These are phyloP conservation scores for Brachylomia viminalis DNA, from an alignment of 2,888 invertebrate species.

Conservation along the genomic window DNA sequence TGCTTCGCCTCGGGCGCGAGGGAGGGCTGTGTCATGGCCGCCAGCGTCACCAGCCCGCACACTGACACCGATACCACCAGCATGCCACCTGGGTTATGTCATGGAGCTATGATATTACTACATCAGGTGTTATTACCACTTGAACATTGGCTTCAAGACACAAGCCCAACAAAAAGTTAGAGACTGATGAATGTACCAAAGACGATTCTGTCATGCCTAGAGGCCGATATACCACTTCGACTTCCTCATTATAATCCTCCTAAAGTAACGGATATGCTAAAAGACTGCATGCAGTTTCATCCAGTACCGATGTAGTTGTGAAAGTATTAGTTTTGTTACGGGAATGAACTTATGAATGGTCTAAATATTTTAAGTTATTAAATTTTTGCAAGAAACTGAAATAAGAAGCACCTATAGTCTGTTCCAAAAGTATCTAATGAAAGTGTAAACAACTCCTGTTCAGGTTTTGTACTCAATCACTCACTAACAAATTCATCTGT, in stretches of 20 bases:
- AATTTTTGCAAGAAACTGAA: not conserved
- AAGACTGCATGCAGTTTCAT: not conserved
- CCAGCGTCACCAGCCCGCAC: conserved; percentile 96
- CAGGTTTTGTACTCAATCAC: not conserved
- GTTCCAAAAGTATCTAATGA: not conserved
- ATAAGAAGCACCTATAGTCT: not conserved
- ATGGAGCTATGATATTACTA: conserved; percentile 8
- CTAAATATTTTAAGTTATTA: not conserved
- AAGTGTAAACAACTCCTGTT: not conserved
- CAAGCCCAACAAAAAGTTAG: not conserved
- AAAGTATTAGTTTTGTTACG: not conserved
- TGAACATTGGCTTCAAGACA: not conserved
- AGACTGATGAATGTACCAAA: not conserved
- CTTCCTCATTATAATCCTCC: not conserved
- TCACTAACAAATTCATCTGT: not conserved
- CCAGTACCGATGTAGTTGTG: not conserved
- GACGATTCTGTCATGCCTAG: not conserved
- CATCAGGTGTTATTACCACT: not conserved
- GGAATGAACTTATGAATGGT: not conserved
- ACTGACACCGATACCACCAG: conserved; percentile 97
- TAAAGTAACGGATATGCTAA: not conserved
- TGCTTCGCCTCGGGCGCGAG: conserved; percentile 97
- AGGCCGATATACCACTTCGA: not conserved
- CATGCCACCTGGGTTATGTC: conserved; percentile 93
- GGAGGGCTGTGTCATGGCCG: conserved; percentile 97